Conservation (phyloP, 2,797 vertebrate genomes). For the Sphaeramia orbicularis region DNA sequence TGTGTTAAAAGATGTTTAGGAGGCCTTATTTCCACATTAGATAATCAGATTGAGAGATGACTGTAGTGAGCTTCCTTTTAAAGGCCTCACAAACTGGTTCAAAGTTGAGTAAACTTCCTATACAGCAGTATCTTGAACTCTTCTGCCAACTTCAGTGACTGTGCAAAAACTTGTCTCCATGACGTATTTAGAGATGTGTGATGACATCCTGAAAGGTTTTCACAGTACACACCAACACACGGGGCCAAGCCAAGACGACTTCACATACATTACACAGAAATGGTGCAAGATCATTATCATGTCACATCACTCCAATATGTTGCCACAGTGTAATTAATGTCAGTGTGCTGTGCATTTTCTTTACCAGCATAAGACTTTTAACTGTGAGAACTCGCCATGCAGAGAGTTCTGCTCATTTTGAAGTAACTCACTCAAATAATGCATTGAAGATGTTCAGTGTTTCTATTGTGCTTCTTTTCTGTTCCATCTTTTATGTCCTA, state of each 20-base stretch:
- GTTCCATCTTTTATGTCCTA: no score
- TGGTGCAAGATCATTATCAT: constrained; percentile 70
- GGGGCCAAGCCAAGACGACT: constrained; percentile 41
- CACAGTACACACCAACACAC: constrained; percentile 52
- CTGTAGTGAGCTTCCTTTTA: background rate
- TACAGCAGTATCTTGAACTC: background rate
- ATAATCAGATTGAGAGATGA: background rate
- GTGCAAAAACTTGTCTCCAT: constrained; percentile 36
- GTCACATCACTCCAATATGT: constrained; percentile 53
- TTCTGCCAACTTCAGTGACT: constrained; percentile 23
- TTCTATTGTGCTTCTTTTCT: no score
- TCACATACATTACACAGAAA: constrained; percentile 46
- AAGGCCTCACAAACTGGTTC: no score
- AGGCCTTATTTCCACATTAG: background rate
- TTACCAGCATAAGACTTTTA: background rate
- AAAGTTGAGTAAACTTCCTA: constrained; percentile 13
- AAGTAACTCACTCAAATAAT: no score
- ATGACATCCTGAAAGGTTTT: constrained; percentile 61
- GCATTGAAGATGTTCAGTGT: no score
- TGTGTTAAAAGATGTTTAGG: background rate
- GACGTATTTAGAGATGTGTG: constrained; percentile 31
- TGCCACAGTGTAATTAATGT: constrained; percentile 5
- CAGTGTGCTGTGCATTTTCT: constrained; percentile 12
- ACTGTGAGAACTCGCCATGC: background rate
- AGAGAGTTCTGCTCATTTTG: no score